Evolutionary conservation across 2,888 invertebrate species (phyloP), one percentile per base, ranked within the genome.

Genomic region (Ichneumon xanthorius): DNA sequence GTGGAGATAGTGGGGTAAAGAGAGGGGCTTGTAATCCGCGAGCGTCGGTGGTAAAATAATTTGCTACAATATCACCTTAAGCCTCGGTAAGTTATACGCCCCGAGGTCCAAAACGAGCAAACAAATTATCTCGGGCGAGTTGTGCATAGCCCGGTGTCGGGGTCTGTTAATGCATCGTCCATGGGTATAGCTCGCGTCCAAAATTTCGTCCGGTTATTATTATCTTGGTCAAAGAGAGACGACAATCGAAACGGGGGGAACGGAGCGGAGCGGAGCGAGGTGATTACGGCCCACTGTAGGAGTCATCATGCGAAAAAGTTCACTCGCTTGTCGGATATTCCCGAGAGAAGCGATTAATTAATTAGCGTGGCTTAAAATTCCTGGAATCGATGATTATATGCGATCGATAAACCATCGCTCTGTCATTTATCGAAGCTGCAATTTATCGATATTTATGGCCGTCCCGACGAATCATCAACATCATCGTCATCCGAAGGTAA

Each of bases 11-110:
- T 48, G 45, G n/a, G 14, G 58, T 33, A 77, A 30, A 86, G 85
- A 83, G 86, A 81, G 87, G 77, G 87, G 78, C 87, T 80, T 81
- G 82, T 89, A 88, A 88, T 89, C 89, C 89, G 26, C 26, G 71
- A 70, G 86, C 82, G 85, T 87, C 89, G 79, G 85, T 88, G 89
- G 89, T 86, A 90, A 91, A 91, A 91, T 91, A 91, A 91, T 91
- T 91, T 90, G 90, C 88, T 45, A 75, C 61, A 84, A 89, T 87
- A 88, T 90, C 87, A 88, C 88, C 82, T 37, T 90, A 91, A 91
- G 90, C 91, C 90, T 88, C 75, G 81, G 84, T 91, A 91, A 91
- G 87, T 91, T 91, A 90, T 90, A 61, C 87, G 88, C 82, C 55
- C 40, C 72, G 80, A 86, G 87, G 89, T 80, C 88, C 88, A 88